phyloP scores from a whole-genome alignment of 2,113 vertebrate genomes.

The Pollachius pollachius region DNA sequence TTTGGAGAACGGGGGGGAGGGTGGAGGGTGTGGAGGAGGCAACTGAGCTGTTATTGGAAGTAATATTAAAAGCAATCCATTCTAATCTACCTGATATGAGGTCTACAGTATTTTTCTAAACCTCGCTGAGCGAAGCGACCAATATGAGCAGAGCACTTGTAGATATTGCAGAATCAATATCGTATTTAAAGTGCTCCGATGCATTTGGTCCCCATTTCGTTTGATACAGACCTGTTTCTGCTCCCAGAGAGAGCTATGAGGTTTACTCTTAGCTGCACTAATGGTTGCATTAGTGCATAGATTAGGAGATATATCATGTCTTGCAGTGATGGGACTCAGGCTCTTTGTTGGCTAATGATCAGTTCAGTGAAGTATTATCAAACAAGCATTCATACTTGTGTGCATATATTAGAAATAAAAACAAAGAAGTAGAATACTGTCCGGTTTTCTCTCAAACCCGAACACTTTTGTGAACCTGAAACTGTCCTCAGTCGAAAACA shows the following conservation, averaged over 20 bases:
- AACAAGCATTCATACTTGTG: too few species aligned
- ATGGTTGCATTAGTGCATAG: too few species aligned
- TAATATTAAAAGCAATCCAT: slow-evolving; percentile 67
- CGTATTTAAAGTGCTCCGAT: slow-evolving; percentile 55
- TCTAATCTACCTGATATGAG: slow-evolving; percentile 58
- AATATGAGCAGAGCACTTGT: slow-evolving; percentile 43
- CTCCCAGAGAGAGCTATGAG: slow-evolving; percentile 28
- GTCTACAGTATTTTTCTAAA: slow-evolving; percentile 47
- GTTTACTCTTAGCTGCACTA: too few species aligned
- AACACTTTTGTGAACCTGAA: too few species aligned
- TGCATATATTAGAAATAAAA: too few species aligned
- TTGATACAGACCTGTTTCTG: slow-evolving; percentile 41
- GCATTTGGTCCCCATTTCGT: slow-evolving; percentile 41
- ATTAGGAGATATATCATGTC: too few species aligned
- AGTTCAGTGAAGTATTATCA: too few species aligned
- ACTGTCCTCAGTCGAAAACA: too few species aligned
- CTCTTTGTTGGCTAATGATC: too few species aligned
- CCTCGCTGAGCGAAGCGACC: slow-evolving; percentile 25
- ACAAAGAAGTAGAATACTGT: too few species aligned
- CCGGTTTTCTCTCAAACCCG: too few species aligned
- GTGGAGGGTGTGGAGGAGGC: neutral
- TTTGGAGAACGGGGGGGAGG: slow-evolving; percentile 29
- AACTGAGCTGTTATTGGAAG: slow-evolving; percentile 46
- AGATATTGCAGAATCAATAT: slow-evolving; percentile 60
- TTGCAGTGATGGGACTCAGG: too few species aligned